Conservation (phyloP, 1,140 invertebrate genomes). For the Heterodera schachtii region DNA sequence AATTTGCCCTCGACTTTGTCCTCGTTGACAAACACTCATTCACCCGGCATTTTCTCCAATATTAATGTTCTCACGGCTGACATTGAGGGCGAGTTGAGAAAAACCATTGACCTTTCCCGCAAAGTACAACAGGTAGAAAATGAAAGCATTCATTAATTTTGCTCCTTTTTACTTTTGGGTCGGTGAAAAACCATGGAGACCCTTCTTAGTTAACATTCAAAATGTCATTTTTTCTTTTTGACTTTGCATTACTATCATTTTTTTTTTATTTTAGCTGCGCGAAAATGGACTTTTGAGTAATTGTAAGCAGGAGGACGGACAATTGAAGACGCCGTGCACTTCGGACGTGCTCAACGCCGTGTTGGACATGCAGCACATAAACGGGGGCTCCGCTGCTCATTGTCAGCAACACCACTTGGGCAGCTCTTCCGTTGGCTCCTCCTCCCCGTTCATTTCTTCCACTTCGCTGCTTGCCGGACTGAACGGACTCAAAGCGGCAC, state of each 20-base stretch:
- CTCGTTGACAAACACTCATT: constrained; percentile 40
- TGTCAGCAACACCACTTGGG: constrained; percentile 24
- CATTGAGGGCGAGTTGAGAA: constrained; percentile 47
- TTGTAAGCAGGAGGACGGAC: constrained; percentile 44
- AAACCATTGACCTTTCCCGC: constrained; percentile 50
- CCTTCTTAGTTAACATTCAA: no score
- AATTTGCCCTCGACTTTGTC: constrained; percentile 46
- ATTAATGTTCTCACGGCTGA: constrained; percentile 50
- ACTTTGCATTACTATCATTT: no score
- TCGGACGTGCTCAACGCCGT: constrained; percentile 55
- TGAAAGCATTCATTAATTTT: no score
- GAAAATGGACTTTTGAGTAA: constrained; percentile 37
- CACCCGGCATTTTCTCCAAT: constrained; percentile 54
- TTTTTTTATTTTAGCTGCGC: constrained; percentile 37
- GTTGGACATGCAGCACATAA: constrained; percentile 51
- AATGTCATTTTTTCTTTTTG: no score
- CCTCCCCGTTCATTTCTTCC: constrained; percentile 39
- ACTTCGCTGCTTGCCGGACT: constrained; percentile 39
- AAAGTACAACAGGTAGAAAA: constrained; percentile 46
- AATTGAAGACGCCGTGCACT: constrained; percentile 47
- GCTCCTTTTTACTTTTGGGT: no score
- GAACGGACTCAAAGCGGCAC: constrained; percentile 22
- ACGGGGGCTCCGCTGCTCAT: no score
- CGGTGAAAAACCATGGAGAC: no score
- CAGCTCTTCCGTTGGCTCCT: not conserved